phyloP scores from a whole-genome alignment of 1,140 invertebrate genomes.

The Lamellibrachia luymesi region DNA sequence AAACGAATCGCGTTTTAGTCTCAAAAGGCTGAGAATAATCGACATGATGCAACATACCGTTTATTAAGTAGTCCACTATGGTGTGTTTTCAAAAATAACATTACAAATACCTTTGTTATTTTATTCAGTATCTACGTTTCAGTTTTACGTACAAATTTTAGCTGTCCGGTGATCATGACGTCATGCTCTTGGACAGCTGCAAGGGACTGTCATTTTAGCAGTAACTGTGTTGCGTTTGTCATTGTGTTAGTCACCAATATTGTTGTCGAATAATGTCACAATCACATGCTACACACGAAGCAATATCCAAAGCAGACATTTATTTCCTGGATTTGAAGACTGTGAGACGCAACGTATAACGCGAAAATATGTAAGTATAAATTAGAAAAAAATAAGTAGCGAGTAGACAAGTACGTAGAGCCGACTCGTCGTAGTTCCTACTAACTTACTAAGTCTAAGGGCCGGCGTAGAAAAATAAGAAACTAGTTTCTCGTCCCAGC shows the following conservation, averaged over 20 bases:
- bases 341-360: neutral
- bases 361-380: neutral
- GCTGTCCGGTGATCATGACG: neutral
- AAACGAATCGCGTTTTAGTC: neutral
- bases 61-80: neutral
- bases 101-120: neutral
- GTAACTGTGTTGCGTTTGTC: neutral
- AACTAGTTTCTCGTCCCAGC: too few relatives aligned
- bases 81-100: neutral
- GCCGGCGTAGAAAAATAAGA: too few relatives aligned
- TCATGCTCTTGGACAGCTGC: neutral
- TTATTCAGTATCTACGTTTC: neutral
- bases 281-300: neutral
- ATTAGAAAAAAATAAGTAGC: too few relatives aligned
- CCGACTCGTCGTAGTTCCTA: too few relatives aligned
- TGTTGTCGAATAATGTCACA: neutral
- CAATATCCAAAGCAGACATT: neutral
- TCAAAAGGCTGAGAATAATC: neutral
- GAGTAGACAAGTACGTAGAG: too few relatives aligned
- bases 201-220: neutral
- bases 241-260: neutral
- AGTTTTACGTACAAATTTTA: neutral
- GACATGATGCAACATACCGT: neutral
- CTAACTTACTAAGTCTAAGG: too few relatives aligned
- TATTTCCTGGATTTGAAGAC: neutral